A percentile compares a stretch with the other conserved stretches of the same genome.
Evolutionary conservation across 2,888 invertebrate species (phyloP).

Genomic region (Junonia oenone): DNA sequence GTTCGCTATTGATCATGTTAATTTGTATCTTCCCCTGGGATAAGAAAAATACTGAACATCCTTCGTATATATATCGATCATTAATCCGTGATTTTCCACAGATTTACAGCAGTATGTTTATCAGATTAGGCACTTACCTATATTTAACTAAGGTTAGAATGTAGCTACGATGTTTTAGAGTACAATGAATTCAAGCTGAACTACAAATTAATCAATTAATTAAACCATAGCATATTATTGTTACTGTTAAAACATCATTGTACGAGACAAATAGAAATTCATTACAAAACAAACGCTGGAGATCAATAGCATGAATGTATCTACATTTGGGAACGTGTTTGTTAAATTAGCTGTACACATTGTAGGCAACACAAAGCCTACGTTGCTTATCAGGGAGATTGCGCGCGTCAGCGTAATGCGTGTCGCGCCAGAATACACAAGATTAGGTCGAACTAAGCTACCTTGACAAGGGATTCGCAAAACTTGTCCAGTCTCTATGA

Average conservation of each 20-base stretch:
- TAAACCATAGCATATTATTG: too few relatives aligned
- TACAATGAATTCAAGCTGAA: too few relatives aligned
- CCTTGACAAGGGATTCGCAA: slow-evolving; percentile 24
- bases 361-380: slow-evolving; percentile 20
- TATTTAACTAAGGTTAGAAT: too few relatives aligned
- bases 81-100: not conserved
- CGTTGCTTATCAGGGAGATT: slow-evolving; percentile 24
- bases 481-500: slow-evolving; percentile 11
- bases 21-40: slow-evolving; percentile 5
- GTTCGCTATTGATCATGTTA: slow-evolving; percentile 6
- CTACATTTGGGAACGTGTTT: not conserved
- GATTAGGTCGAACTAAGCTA: slow-evolving; percentile 24
- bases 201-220: too few relatives aligned
- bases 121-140: too few relatives aligned
- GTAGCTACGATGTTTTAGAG: too few relatives aligned
- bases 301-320: too few relatives aligned
- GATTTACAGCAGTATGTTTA: not conserved
- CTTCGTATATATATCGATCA: not conserved
- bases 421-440: slow-evolving; percentile 26
- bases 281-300: too few relatives aligned
- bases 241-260: too few relatives aligned
- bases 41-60: not conserved
- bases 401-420: slow-evolving; percentile 22
- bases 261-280: too few relatives aligned
- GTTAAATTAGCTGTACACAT: slow-evolving; percentile 8